phyloP scores from a whole-genome alignment of 2,797 vertebrate species.

The Aulostomus chinensis region DNA sequence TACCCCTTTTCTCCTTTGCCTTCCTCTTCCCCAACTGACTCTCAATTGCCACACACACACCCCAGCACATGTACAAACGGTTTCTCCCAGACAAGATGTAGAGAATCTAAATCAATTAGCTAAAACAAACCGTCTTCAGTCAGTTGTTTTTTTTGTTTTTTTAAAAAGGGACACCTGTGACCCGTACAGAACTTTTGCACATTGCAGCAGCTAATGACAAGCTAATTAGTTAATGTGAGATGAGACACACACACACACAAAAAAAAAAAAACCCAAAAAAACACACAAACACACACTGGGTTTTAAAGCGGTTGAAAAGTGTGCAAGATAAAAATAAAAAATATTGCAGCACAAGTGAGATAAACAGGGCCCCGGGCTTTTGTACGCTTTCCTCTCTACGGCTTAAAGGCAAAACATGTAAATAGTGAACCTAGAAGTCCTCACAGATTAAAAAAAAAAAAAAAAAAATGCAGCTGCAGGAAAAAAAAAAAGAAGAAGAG shows the following conservation, averaged over 20 bases:
- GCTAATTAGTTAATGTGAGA: slow-evolving; percentile 28
- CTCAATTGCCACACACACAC: slow-evolving; percentile 62
- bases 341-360: slow-evolving; percentile 15
- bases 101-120: no score
- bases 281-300: slow-evolving; percentile 11
- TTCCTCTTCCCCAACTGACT: slow-evolving; percentile 85
- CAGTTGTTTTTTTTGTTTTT: no score
- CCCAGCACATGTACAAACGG: no score
- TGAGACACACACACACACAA: no score
- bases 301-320: slow-evolving; percentile 8
- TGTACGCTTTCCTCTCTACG: slow-evolving; percentile 14
- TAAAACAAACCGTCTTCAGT: no score
- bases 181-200: slow-evolving; percentile 37
- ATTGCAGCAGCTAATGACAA: slow-evolving; percentile 51
- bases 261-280: no score
- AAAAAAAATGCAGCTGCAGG: slow-evolving; percentile 60
- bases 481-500: slow-evolving; percentile 27
- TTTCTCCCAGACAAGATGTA: no score
- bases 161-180: slow-evolving; percentile 19
- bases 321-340: slow-evolving; percentile 7
- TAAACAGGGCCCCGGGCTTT: slow-evolving; percentile 30
- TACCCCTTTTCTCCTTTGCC: slow-evolving; percentile 86
- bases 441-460: slow-evolving; percentile 39
- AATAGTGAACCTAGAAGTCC: no score
- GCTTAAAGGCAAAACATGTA: slow-evolving; percentile 44